phyloP scores from a whole-genome alignment of 2,797 vertebrate genomes.

The Coregonus ussuriensis region DNA sequence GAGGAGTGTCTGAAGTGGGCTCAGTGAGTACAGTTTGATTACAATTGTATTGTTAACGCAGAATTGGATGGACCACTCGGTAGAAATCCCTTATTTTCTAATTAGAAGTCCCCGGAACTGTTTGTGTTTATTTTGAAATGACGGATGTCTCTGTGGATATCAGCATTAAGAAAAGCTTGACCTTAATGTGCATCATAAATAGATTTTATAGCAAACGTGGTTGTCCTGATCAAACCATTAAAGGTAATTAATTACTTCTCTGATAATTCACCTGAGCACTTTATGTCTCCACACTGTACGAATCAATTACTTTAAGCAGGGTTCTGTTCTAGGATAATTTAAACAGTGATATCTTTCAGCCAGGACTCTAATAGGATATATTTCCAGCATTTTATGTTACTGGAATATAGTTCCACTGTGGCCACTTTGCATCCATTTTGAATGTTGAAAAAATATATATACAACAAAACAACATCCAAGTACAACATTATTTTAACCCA shows the following conservation, averaged over 20 bases:
- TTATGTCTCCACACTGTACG: constrained; percentile 66
- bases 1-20: constrained; percentile 69
- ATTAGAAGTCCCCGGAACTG: constrained; percentile 66
- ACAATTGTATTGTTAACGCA: constrained; percentile 73
- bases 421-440: constrained; percentile 13
- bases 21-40: constrained; percentile 76
- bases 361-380: constrained; percentile 22
- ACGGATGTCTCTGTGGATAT: constrained; percentile 51
- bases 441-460: constrained; percentile 11
- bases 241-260: constrained; percentile 73
- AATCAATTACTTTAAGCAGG: constrained; percentile 70
- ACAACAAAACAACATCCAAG: constrained; percentile 8
- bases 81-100: constrained; percentile 71
- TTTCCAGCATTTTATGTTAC: constrained; percentile 25
- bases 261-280: constrained; percentile 79
- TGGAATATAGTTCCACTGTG: constrained; percentile 1
- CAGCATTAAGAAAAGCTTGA: constrained; percentile 63
- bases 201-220: constrained; percentile 79
- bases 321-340: constrained; percentile 52
- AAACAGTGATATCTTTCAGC: constrained; percentile 40
- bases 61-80: constrained; percentile 56
- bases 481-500: not conserved
- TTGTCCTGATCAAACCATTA: constrained; percentile 77
- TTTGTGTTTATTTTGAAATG: constrained; percentile 63
- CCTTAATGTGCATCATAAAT: constrained; percentile 76